Evolutionary conservation across 1,140 invertebrate species (phyloP), one percentile per base, ranked within the genome.

Genomic region (Eurytemora carolleeae): DNA sequence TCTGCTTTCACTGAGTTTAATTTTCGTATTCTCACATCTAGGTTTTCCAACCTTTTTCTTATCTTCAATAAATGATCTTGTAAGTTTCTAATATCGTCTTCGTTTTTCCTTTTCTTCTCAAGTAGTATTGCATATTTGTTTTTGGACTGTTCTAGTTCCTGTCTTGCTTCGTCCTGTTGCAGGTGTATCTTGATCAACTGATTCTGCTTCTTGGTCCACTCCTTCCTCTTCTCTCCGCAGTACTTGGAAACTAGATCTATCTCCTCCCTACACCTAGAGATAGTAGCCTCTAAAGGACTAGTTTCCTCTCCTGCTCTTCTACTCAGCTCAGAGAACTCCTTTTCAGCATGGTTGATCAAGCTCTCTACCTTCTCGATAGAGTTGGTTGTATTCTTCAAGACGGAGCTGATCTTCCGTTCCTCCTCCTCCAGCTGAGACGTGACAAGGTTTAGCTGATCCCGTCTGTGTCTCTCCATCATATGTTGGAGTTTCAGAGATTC

Each of bases 191-290:
- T 25, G 15, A 59, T 59, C 22, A 59, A 59, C 22, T 59, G 16
- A 25, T 59, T 24, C 31, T 59, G 58, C 12, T 59, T 24, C 58
- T 59, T 59, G n/a, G 26, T 25, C 58, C 58, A 59, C 19, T 24
- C 23, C n/a, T 25, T 59, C 25, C 26, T 24, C 22, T 19, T 25
- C n/a, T 24, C 23, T 12, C 31, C 31, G 22, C 58, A 59, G n/a
- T 24, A 59, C 26, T 59, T 25, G n/a, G 22, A 16, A 3, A 31
- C 25, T 17, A 17, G 18, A 1, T 55, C 26, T 18, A 59, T 59
- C 31, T 59, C 58, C n/a, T 25, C 26, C 19, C 31, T 24, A 19
- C 19, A 19, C 26, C 21, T 24, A 19, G 17, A n/a, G n/a, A 59
- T 17, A 2, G 24, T 25, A 44, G 23, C 26, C 26, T 59, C 58